Evolutionary conservation across 2,113 vertebrate species (phyloP).

Genomic region (Callipepla californica): DNA sequence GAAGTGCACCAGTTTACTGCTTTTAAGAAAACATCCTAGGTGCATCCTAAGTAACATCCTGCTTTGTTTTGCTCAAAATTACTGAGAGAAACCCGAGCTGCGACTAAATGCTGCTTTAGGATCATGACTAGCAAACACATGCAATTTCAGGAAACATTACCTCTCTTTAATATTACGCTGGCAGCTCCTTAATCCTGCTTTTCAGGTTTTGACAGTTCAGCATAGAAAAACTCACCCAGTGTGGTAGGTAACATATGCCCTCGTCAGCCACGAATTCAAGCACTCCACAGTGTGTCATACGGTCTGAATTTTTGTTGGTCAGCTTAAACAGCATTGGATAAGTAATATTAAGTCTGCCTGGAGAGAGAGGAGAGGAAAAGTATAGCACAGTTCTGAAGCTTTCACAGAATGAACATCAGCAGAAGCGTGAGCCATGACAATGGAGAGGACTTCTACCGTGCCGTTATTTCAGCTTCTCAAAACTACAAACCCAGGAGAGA

Average conservation of each 20-base stretch:
- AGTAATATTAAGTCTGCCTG: constrained; percentile 97
- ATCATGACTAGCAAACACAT: background rate
- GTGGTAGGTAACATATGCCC: constrained; percentile 97
- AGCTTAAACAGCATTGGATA: constrained; percentile 99
- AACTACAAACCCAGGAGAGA: background rate
- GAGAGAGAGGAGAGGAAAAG: background rate
- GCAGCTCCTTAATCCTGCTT: background rate
- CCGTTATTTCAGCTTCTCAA: background rate
- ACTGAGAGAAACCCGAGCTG: background rate
- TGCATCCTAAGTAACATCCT: background rate
- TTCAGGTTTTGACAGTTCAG: background rate
- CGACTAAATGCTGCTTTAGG: background rate
- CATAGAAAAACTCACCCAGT: constrained; percentile 88
- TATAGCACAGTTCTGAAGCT: background rate
- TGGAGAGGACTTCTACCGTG: background rate
- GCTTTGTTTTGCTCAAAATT: background rate
- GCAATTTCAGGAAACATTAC: background rate
- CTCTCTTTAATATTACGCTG: background rate
- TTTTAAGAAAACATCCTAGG: background rate
- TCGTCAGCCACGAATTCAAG: constrained; percentile 98
- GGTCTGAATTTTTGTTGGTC: constrained; percentile 97
- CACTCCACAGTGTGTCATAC: constrained; percentile 97
- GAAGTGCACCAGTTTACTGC: background rate
- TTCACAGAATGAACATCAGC: background rate
- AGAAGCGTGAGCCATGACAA: rapidly evolving